Conservation (phyloP, 2,888 invertebrate genomes). For the Macrosoma leucophasiata region DNA sequence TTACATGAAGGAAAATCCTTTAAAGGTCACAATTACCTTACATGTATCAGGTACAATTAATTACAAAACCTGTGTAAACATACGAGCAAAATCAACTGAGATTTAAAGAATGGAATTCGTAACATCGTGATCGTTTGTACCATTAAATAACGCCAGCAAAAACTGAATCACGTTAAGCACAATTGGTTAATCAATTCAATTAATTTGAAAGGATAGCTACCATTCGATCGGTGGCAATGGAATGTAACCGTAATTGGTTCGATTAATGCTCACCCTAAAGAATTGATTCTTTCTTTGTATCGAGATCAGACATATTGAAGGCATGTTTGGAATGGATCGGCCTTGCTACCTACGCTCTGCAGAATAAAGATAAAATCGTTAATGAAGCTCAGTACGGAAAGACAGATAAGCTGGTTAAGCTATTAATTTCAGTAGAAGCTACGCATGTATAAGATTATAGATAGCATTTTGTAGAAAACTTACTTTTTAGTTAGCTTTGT, state of each 20-base stretch:
- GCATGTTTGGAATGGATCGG: constrained; percentile 48
- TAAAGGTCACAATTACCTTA: no score
- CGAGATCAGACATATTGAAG: constrained; percentile 48
- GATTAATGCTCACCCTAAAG: constrained; percentile 51
- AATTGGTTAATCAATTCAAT: constrained; percentile 71
- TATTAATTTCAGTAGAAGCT: no score
- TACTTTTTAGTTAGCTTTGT: no score
- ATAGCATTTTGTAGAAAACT: no score
- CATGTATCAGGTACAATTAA: no score
- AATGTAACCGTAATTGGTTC: constrained; percentile 56
- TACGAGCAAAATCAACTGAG: no score
- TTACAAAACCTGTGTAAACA: no score
- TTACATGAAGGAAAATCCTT: no score
- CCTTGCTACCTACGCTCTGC: constrained; percentile 38
- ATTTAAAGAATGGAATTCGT: constrained; percentile 21
- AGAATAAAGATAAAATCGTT: constrained; percentile 41
- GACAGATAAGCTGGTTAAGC: no score
- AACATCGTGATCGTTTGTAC: constrained; percentile 31
- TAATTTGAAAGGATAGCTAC: constrained; percentile 59
- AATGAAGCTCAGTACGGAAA: constrained; percentile 28
- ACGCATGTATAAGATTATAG: no score
- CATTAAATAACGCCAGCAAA: constrained; percentile 38
- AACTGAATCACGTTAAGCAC: constrained; percentile 54
- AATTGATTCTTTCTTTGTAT: constrained; percentile 57
- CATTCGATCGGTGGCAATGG: constrained; percentile 38